Evolutionary conservation across 2,888 invertebrate genomes (phyloP).

Genomic region (Catotricha subobsoleta): DNA sequence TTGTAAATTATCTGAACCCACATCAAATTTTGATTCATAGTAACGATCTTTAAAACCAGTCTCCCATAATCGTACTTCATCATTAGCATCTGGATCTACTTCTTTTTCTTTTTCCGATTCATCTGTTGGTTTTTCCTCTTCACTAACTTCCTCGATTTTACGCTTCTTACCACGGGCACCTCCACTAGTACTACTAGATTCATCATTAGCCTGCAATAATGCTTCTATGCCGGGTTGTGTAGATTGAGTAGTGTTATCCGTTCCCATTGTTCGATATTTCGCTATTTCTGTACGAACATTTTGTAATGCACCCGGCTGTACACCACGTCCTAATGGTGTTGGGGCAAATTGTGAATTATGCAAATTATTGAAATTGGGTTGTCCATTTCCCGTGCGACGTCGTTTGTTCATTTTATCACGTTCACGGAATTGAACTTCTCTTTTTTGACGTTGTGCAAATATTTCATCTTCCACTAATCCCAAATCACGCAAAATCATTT

Average conservation of each 20-base stretch:
- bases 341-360: slow-evolving; percentile 67
- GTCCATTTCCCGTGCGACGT: slow-evolving; percentile 30
- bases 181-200: neutral
- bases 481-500: slow-evolving; percentile 84
- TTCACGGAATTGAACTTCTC: slow-evolving; percentile 64
- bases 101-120: slow-evolving; percentile 27
- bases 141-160: slow-evolving; percentile 30
- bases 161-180: slow-evolving; percentile 27
- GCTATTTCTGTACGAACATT: slow-evolving; percentile 60
- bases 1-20: slow-evolving; percentile 49
- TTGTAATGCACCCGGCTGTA: slow-evolving; percentile 33
- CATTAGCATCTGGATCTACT: slow-evolving; percentile 61
- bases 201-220: slow-evolving; percentile 32
- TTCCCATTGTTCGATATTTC: slow-evolving; percentile 40
- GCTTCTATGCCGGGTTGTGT: slow-evolving; percentile 25
- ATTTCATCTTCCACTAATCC: slow-evolving; percentile 94
- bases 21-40: slow-evolving; percentile 88
- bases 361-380: slow-evolving; percentile 49
- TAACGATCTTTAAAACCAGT: slow-evolving; percentile 96
- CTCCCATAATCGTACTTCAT: slow-evolving; percentile 87
- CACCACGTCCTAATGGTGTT: slow-evolving; percentile 38
- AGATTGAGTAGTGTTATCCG: too few relatives aligned
- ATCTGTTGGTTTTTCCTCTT: slow-evolving; percentile 30
- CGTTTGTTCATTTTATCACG: slow-evolving; percentile 54
- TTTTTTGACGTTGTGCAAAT: slow-evolving; percentile 78